Base-by-base conservation (phyloP, 2,797 vertebrate genomes). In the Serranus cabrilla region DNA sequence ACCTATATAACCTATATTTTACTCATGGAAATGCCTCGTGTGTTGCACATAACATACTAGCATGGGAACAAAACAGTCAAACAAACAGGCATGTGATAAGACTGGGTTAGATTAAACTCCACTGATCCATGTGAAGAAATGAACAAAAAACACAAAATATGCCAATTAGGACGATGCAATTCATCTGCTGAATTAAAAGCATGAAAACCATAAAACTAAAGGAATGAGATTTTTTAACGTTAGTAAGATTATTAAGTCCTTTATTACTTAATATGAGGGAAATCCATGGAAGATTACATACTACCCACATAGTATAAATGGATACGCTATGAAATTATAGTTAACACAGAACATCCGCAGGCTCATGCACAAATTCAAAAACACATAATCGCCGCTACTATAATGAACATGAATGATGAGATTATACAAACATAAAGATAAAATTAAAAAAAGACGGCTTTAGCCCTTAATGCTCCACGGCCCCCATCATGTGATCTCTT, bases 91-190 rank as follows among this genome's bases (percentile, higher is more conserved):
- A 20, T 20, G 21, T 12, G 1, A 23, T 67, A 20, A 72, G 34
- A 49, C 51, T 75, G 66, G 71, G 58, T 72, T 37, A 12, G 25
- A 83, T 80, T 78, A 77, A 72, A 45, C 9, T 16, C 55, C 76
- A 73, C 3, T 42, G 17, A 50, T 46, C 39, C 51, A 21, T 40
- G 47, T 23, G 21, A 60, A 34, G 57, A 61, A 68, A 52, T 34
- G 21, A 76, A 52, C 46, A 49, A 70, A 51, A 27, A 34, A 7
- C 34, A 34, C 34, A 62, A 40, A 64, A 20, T 9, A 20, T 23
- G 13, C 61, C 58, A 66, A 17, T 18, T 9, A 55, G 18, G 18
- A 21, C 13, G 16, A 37, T 42, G 42, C 43, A 31, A 40, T 40
- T 71, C 23, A 23, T 59, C 43, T 58, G 9, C 18, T 57, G 5